Evolutionary conservation across 2,888 invertebrate genomes (phyloP).

Genomic region (Drosophila planitibia): DNA sequence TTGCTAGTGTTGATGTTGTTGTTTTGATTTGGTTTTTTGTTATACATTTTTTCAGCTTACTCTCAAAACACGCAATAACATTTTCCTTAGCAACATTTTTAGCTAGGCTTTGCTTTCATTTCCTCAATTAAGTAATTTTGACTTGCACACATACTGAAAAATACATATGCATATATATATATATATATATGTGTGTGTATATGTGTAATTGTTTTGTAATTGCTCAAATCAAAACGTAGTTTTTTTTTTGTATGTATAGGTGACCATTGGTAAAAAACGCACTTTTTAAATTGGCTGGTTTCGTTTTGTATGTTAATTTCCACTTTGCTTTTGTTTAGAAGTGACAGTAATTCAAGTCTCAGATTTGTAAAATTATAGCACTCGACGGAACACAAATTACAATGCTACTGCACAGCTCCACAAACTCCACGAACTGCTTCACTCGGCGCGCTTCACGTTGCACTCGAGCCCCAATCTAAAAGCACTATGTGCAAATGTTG

Average conservation of each 20-base stretch:
- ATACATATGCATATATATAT: slow-evolving; percentile 14
- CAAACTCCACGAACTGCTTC: slow-evolving; percentile 60
- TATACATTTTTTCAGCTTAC: slow-evolving; percentile 65
- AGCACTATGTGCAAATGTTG: slow-evolving; percentile 45
- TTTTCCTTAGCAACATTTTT: slow-evolving; percentile 44
- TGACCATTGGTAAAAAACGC: slow-evolving; percentile 42
- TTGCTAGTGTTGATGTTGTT: slow-evolving; percentile 52
- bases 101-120: slow-evolving; percentile 56
- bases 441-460: slow-evolving; percentile 55
- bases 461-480: slow-evolving; percentile 64
- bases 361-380: slow-evolving; percentile 55
- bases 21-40: slow-evolving; percentile 45
- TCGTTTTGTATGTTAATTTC: slow-evolving; percentile 43
- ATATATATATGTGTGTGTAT: not conserved
- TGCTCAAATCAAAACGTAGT: slow-evolving; percentile 21
- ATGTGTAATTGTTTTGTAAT: slow-evolving; percentile 35
- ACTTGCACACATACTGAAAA: slow-evolving; percentile 28
- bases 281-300: slow-evolving; percentile 57
- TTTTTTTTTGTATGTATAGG: slow-evolving; percentile 4
- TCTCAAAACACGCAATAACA: slow-evolving; percentile 65
- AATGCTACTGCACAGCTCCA: slow-evolving; percentile 56
- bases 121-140: slow-evolving; percentile 56
- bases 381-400: slow-evolving; percentile 53
- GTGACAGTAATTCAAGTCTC: slow-evolving; percentile 42
- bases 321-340: slow-evolving; percentile 43